Evolutionary conservation across 2,113 vertebrate species (phyloP), one percentile per base, ranked within the genome.

Genomic region (Rattus rattus): DNA sequence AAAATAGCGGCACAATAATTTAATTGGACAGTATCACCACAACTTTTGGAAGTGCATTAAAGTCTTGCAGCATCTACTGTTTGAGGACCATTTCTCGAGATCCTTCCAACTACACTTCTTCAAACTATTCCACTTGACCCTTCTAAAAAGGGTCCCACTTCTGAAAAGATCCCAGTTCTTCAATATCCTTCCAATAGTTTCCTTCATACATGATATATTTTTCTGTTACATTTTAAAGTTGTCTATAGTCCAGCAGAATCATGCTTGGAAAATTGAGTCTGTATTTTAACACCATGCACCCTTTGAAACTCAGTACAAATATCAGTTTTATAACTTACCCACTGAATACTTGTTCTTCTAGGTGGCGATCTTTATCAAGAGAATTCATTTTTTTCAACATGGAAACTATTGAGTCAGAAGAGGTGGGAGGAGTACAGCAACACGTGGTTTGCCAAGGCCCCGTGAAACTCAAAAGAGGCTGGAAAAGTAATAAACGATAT

Each of bases 401-500:
- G 69, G 36, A n/a, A n/a, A 19, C 4, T 36, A 3, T 4, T 20
- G 69, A 72, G 17, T 33, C n/a, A 36, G 33, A 65, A 65, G 24
- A 28, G 0, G 9, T 65, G 63, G 63, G 36, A 72, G 69, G 19
- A 72, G 2, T n/a, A 19, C 0, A 19, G 17, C 6, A 17, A n/a
- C 2, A 2, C 12, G 14, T 5, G 6, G 2, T 72, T 19, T 72
- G 17, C 7, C 69, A 72, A n/a, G 69, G 6, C 16, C 0, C 16
- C 5, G 36, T 20, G 14, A 3, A 19, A n/a, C 36, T 72, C 36
- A 72, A 19, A n/a, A n/a, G 36, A n/a, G 69, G 69, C 16, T 17
- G 69, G 69, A 72, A 7, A 72, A n/a, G 69, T 7, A 72, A 72
- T 7, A 72, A n/a, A 12, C 36, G 36, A 8, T 36, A 72, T n/a